Conservation (phyloP, 2,113 vertebrate genomes). For the Phoenicopterus ruber region DNA sequence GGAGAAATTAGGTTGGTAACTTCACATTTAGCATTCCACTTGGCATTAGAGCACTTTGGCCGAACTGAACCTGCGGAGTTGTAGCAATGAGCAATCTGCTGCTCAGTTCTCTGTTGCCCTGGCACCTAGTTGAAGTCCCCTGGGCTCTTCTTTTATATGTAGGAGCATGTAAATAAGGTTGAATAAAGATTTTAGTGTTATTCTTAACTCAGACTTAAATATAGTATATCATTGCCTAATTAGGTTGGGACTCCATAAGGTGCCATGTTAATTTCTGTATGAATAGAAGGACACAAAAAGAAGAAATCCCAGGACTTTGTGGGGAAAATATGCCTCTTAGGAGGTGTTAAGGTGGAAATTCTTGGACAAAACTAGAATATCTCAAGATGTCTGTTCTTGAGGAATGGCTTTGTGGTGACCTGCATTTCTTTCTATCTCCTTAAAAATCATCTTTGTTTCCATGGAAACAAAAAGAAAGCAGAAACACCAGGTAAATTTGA, state of each 20-base stretch:
- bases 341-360: not conserved
- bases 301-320: not conserved
- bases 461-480: not conserved
- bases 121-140: not conserved
- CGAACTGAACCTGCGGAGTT: not conserved
- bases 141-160: not conserved
- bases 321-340: not conserved
- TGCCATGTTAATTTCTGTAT: not conserved
- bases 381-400: not conserved
- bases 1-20: not conserved
- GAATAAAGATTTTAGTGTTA: not conserved
- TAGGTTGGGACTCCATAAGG: not conserved
- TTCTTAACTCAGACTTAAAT: not conserved
- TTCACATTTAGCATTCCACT: not conserved
- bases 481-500: not conserved
- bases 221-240: not conserved
- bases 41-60: not conserved
- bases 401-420: not conserved
- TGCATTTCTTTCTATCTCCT: not conserved
- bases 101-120: not conserved
- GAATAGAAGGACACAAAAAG: not conserved
- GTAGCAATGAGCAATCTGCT: not conserved
- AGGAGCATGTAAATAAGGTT: not conserved
- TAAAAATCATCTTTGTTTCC: conserved; percentile 13
- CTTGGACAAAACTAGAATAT: not conserved